Conservation (phyloP, 2,888 invertebrate species). For the Machimus rusticus region DNA sequence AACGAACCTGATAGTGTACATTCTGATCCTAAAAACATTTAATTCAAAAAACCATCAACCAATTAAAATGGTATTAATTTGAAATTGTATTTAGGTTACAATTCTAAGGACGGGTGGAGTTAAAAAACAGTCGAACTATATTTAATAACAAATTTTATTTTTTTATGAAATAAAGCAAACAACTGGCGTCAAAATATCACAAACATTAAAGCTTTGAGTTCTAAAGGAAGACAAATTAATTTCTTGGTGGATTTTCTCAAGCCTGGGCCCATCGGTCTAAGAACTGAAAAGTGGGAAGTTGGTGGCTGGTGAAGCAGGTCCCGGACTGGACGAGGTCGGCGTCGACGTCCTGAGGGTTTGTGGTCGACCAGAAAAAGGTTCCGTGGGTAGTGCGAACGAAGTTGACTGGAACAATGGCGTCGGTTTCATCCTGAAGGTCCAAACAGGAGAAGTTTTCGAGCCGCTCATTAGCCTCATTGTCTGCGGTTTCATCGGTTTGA, state of each 20-base stretch:
- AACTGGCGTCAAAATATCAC: neutral
- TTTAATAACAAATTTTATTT: neutral
- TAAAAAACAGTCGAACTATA: neutral
- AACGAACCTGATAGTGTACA: neutral
- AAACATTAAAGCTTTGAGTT: conserved; percentile 25
- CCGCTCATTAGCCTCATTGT: conserved; percentile 83
- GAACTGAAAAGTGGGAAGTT: conserved; percentile 53
- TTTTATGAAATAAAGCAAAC: neutral
- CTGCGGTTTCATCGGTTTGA: conserved; percentile 70
- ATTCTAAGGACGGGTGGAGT: neutral
- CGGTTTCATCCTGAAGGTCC: conserved; percentile 62
- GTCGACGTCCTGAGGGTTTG: conserved; percentile 62
- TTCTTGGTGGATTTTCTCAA: conserved; percentile 56
- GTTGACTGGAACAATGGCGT: conserved; percentile 70
- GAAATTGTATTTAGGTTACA: neutral
- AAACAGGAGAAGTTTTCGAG: conserved; percentile 73
- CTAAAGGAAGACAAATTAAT: neutral
- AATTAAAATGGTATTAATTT: neutral
- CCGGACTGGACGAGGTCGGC: conserved; percentile 58
- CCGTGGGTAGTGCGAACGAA: conserved; percentile 83
- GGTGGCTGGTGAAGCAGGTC: conserved; percentile 58
- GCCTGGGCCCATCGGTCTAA: conserved; percentile 68
- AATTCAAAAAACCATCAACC: neutral
- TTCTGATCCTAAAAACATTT: too few relatives aligned
- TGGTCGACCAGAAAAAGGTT: conserved; percentile 82